Evolutionary conservation across 1,140 invertebrate genomes (phyloP), one percentile per base, ranked within the genome.

Genomic region (Epicauta chinensis): DNA sequence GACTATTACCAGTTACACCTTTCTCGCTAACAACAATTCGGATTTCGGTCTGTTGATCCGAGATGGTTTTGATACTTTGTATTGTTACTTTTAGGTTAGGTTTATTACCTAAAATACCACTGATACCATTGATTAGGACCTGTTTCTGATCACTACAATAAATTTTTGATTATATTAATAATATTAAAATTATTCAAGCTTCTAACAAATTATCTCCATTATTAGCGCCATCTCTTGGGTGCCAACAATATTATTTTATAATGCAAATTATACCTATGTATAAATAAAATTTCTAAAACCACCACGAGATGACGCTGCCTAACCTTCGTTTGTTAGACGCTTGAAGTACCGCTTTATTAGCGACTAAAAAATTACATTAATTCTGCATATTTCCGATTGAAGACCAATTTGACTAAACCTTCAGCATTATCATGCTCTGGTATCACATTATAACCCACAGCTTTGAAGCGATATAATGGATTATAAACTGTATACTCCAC

Each of bases 381-480:
- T 53, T 91, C 86, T 23, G 81, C 73, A 51, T 86, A 81, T 61
- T 83, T 82, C 67, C 92, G 91, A 61, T 84, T 86, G 59, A 96
- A 87, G 36, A 86, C 77, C 17, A 97, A 63, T 10, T 84, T 83
- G 1, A 97, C 88, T 12, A 93, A 74, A 2, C 92, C 93, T 62
- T 94, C 85, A 66, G 91, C 90, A 67, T 92, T 88, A 48, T 89
- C 87, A 31, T 83, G 80, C 1, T 80, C 81, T 0, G 90, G 89
- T 59, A 95, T 81, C 12, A 82, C 80, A 64, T 85, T 91, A 64
- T 96, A 96, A 0, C 89, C 89, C 16, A 97, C 87, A 2, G 92
- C 88, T 78, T 95, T 97, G 64, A 97, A 95, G 37, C 88, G 76
- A 68, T 91, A 97, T 16, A 94, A 80, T 2, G 90, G 88, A 73